These are phyloP conservation scores for Limanda limanda DNA, from an alignment of 2,113 vertebrate species.

Conservation along the genomic window DNA sequence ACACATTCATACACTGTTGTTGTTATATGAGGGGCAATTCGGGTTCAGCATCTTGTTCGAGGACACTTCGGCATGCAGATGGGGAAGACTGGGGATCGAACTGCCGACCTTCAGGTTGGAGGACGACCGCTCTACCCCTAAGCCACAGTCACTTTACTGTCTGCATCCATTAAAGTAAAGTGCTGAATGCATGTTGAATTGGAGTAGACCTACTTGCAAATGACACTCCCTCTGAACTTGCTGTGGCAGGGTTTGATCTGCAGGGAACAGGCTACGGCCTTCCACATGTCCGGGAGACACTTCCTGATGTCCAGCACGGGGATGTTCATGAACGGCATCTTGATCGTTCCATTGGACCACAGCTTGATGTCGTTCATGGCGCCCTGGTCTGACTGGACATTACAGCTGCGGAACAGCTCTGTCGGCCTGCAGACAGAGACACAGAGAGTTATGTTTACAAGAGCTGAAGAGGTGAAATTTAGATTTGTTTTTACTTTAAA, in stretches of 20 bases:
- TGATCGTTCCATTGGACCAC: constrained; percentile 98
- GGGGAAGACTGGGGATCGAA: no score
- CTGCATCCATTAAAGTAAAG: no score
- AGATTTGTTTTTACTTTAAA: neutral
- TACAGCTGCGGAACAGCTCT: constrained; percentile 97
- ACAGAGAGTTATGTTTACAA: neutral
- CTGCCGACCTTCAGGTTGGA: no score
- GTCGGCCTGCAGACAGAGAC: constrained; percentile 86
- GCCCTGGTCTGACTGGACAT: constrained; percentile 96
- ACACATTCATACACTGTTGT: no score
- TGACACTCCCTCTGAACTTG: constrained; percentile 94
- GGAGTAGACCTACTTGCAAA: constrained; percentile 91
- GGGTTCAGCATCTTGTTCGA: no score
- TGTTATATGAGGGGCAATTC: no score
- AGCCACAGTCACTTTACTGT: no score
- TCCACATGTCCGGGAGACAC: constrained; percentile 97
- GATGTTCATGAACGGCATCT: constrained; percentile 99
- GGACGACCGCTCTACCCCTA: no score
- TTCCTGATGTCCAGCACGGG: constrained; percentile 96
- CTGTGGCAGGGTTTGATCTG: constrained; percentile 99
- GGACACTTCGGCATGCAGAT: no score
- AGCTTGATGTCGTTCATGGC: constrained; percentile 98
- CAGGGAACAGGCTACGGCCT: constrained; percentile 94
- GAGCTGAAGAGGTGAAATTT: neutral
- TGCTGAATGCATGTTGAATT: neutral